phyloP scores from a whole-genome alignment of 2,888 invertebrate species.

The Zhengitettix transpicula region DNA sequence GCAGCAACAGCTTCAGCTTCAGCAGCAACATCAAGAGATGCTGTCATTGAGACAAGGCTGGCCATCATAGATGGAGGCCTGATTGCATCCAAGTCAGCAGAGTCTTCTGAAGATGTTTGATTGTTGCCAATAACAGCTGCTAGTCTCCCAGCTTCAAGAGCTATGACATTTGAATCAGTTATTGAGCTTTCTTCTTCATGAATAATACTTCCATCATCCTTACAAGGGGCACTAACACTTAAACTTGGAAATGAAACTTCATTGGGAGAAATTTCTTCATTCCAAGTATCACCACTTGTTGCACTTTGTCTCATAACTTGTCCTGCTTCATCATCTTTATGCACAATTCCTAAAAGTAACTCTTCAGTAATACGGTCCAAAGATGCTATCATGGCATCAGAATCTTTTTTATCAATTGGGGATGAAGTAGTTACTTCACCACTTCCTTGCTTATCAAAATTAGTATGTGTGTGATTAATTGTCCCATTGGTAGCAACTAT shows the following conservation, averaged over 20 bases:
- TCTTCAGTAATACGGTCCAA: conserved; percentile 46
- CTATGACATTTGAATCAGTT: conserved; percentile 53
- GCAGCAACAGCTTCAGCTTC: conserved; percentile 14
- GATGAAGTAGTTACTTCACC: too few species aligned
- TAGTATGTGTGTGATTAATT: too few species aligned
- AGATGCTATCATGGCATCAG: conserved; percentile 50
- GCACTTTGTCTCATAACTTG: conserved; percentile 25
- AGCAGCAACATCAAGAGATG: conserved; percentile 24
- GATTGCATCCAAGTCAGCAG: conserved; percentile 53
- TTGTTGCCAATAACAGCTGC: conserved; percentile 30
- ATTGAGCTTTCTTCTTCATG: conserved; percentile 28
- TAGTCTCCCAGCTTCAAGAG: conserved; percentile 56
- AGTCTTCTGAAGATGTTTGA: conserved; percentile 19
- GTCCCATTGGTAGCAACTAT: too few species aligned
- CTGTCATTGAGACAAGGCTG: conserved; percentile 39
- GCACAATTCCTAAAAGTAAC: conserved; percentile 44
- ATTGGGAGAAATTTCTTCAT: conserved; percentile 60
- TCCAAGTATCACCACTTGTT: conserved; percentile 51
- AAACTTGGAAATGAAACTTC: conserved; percentile 69
- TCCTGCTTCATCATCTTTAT: conserved; percentile 28
- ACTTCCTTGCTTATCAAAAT: too few species aligned
- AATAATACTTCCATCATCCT: conserved; percentile 22
- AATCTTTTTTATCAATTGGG: conserved; percentile 34
- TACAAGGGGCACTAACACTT: conserved; percentile 54
- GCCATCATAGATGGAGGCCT: conserved; percentile 65